Evolutionary conservation across 1,140 invertebrate genomes (phyloP).

Genomic region (Euglossa dilemma): DNA sequence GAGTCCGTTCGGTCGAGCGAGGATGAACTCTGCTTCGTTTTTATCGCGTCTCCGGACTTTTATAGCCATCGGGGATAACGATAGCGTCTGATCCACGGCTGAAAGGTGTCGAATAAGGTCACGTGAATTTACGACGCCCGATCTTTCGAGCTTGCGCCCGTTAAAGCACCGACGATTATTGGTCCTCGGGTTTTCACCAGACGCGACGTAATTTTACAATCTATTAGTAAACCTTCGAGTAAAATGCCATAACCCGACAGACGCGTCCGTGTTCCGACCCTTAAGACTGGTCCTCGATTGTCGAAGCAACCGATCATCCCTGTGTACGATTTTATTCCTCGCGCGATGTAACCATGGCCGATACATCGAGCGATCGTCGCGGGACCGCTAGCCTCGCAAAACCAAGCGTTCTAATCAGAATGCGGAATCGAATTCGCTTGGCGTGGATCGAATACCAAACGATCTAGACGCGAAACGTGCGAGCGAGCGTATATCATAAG

Average conservation of each 20-base stretch:
- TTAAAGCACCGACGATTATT: constrained; percentile 2
- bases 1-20: background rate
- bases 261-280: background rate
- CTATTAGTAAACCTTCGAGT: background rate
- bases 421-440: background rate
- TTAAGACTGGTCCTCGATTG: too few relatives aligned
- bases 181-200: background rate
- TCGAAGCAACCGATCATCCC: too few relatives aligned
- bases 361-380: background rate
- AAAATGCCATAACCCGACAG: background rate
- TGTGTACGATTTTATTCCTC: too few relatives aligned
- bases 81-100: background rate
- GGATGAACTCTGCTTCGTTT: constrained; percentile 1
- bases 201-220: background rate
- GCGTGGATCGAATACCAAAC: constrained; percentile 5
- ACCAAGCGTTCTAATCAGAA: constrained; percentile 4
- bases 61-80: constrained; percentile 10
- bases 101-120: constrained; percentile 17
- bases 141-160: constrained; percentile 1
- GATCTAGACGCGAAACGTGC: background rate
- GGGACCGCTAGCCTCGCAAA: background rate
- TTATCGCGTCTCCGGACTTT: constrained; percentile 19
- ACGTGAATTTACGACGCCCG: background rate
- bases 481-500: background rate
- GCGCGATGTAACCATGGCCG: too few relatives aligned